Percentiles rank a stretch among this genome's conserved stretches.
phyloP scores from a whole-genome alignment of 1,140 invertebrate genomes.

The Elymnias hypermnestra region DNA sequence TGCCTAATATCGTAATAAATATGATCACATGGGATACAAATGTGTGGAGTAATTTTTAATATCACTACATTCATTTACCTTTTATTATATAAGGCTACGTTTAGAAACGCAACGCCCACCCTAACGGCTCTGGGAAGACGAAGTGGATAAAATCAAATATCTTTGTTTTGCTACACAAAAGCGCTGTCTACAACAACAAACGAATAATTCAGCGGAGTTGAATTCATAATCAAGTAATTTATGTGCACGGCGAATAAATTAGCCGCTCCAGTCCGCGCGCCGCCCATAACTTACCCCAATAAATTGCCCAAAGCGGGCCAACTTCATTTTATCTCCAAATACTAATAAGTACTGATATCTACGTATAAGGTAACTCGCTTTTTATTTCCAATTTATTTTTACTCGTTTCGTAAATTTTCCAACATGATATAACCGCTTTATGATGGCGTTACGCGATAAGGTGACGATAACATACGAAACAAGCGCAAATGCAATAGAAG shows the following conservation, averaged over 20 bases:
- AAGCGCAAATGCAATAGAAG: neutral
- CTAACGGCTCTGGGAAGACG: conserved; percentile 28
- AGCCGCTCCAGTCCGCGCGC: conserved; percentile 66
- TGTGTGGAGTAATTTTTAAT: too few species aligned
- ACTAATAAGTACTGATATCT: conserved; percentile 68
- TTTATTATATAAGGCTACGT: neutral
- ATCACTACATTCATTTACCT: too few species aligned
- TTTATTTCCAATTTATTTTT: conserved; percentile 61
- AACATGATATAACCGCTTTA: conserved; percentile 54
- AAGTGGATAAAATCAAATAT: conserved; percentile 49
- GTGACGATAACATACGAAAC: conserved; percentile 33
- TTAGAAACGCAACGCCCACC: too few species aligned
- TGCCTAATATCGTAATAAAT: too few species aligned
- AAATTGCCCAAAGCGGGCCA: conserved; percentile 72
- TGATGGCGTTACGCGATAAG: conserved; percentile 56
- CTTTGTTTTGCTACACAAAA: conserved; percentile 63
- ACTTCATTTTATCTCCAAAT: conserved; percentile 74
- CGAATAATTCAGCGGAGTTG: conserved; percentile 69
- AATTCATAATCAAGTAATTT: conserved; percentile 77
- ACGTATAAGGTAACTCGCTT: conserved; percentile 42
- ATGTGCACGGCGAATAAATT: conserved; percentile 76
- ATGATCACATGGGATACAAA: too few species aligned
- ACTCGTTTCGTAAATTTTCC: conserved; percentile 41
- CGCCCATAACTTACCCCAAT: conserved; percentile 73
- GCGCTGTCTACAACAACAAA: conserved; percentile 67